Evolutionary conservation across 2,797 vertebrate genomes (phyloP), one percentile per base, ranked within the genome.

Genomic region (Pangasius mekongensis): DNA sequence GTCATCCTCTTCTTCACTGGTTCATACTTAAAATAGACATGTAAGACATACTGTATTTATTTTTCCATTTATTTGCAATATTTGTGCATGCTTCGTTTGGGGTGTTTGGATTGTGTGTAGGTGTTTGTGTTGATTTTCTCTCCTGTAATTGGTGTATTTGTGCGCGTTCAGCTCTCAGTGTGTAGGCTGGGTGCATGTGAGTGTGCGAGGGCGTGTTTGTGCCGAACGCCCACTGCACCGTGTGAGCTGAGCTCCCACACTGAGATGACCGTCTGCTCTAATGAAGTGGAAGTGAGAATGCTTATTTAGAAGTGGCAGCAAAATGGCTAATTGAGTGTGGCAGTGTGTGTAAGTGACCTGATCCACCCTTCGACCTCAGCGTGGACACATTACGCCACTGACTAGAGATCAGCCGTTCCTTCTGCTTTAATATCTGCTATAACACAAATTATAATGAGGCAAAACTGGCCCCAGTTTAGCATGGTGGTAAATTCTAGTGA

Each of bases 201-300:
- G 76, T 58, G 64, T 87, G 85, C 27, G 71, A 49, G 58, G 83
- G 83, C 64, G 49, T 84, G 66, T 69, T 69, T 71, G 83, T 71
- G 30, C 43, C 3, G 62, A 52, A 84, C 73, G 81, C 58, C 78
- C 86, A 74, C 62, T 47, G 78, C 67, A 73, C 67, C 20, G 52
- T 27, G 62, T 18, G 39, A 76, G 56, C 69, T 24, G 67, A 54
- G 81, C 80, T 88, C 69, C 60, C 69, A 69, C 73, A 33, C 49
- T 58, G 71, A 24, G 83, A 88, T 66, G 87, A 49, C 87, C 76
- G 73, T 69, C 87, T 88, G 87, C 87, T 88, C 83, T 88, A 88
- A 88, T 88, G 62, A 85, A 67, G 83, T 88, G 87, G 62, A 88
- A 88, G 83, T 67, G 71, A 84, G 73, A 84, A 54, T 78, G 87